Base-by-base conservation (phyloP, 2,888 invertebrate species). In the Apeira syringaria region DNA sequence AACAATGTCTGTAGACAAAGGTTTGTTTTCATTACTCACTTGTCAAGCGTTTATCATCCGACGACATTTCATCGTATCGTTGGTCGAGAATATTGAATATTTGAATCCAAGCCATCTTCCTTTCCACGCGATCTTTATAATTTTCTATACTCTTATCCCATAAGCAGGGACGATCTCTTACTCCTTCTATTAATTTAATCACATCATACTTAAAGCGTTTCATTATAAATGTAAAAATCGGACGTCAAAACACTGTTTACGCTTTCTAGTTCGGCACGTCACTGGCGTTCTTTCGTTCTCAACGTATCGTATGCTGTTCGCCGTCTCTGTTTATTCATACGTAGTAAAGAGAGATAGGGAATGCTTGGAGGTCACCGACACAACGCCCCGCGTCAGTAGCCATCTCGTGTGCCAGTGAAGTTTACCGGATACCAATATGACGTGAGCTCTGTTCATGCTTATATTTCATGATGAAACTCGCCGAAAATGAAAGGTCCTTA, bases 111-210 rank as follows among this genome's bases (percentile, higher is more conserved):
- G 88, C 82, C 7, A 49, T 43, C 24, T 79, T 59, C 26, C 84
- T 68, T 59, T 88, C 87, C 0, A 74, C 53, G 0, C 82, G 74
- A 55, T 87, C 87, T 56, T 86, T 89, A 47, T 89, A 86, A 40
- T 63, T 67, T 26, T 87, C 87, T 22, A 72, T 52, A n/a, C 67
- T 68, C 53, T 76, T 86, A 56, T 89, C 80, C 89, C 89, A 89
- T 35, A 89, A 59, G 41, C 82, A 83, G 0, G 86, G 83, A 0
- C 82, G 65, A 1, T 77, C 73, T 32, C 58, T 63, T 1, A 89
- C 72, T 1, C 56, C 56, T 8, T 71, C 56, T 35, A 87, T 77
- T 42, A 89, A 64, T 31, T 68, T 56, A 12, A 74, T 47, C 2
- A 86, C 74, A 42, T 81, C 71, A 39, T 86, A 89, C 57, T 80